Percentiles rank a stretch among this genome's conserved stretches.
These are phyloP conservation scores for Nansenia antarctica DNA, from an alignment of 2,113 vertebrate genomes.

Conservation along the genomic window DNA sequence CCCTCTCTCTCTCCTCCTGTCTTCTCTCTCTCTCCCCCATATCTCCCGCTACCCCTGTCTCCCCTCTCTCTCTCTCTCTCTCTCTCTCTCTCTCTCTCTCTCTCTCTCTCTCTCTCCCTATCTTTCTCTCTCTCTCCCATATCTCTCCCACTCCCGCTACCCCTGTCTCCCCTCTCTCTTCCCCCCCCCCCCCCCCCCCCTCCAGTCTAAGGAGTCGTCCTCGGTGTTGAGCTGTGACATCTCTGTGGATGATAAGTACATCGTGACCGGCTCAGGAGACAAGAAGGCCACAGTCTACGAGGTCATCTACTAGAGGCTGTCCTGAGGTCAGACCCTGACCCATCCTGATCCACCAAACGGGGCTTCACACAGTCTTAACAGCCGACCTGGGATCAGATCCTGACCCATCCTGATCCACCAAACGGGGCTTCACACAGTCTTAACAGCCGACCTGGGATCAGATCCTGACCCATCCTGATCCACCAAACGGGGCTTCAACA, in stretches of 20 bases:
- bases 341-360: no score
- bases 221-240: slow-evolving; percentile 97
- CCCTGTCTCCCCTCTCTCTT: neutral
- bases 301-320: slow-evolving; percentile 89
- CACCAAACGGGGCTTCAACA: no score
- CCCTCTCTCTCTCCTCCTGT: neutral
- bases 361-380: neutral
- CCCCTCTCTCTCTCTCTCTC: neutral
- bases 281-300: slow-evolving; percentile 98
- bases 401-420: no score
- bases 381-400: neutral
- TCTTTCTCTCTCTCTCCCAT: neutral
- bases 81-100: no score
- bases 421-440: neutral
- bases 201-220: slow-evolving; percentile 95
- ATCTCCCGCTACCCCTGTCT: slow-evolving; percentile 78
- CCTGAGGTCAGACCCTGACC: neutral
- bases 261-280: slow-evolving; percentile 96
- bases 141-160: neutral
- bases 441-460: neutral
- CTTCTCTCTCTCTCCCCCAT: slow-evolving; percentile 30
- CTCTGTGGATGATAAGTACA: slow-evolving; percentile 96
- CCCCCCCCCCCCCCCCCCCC: neutral
- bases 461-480: neutral
- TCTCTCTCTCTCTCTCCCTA: neutral